Conservation (phyloP, 1,140 invertebrate species). For the Archivesica marissinica region DNA sequence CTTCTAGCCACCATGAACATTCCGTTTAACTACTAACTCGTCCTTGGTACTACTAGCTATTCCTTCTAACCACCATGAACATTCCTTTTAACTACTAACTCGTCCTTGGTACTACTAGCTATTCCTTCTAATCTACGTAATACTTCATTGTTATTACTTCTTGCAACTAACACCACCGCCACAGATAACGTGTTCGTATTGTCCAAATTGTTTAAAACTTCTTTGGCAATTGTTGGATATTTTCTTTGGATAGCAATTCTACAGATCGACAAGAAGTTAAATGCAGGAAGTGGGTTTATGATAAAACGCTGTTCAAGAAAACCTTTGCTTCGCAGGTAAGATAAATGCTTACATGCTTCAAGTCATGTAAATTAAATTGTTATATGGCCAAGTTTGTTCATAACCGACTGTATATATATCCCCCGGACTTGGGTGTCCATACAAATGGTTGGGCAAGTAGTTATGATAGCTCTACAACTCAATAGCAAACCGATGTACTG, state of each 20-base stretch:
- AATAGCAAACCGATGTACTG: neutral
- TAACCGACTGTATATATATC: neutral
- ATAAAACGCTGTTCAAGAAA: constrained; percentile 58
- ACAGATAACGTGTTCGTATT: neutral
- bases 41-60: too few relatives aligned
- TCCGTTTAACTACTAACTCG: too few relatives aligned
- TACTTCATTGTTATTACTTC: too few relatives aligned
- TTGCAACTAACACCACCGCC: too few relatives aligned
- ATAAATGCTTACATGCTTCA: neutral
- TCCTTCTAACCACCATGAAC: too few relatives aligned
- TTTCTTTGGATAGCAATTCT: neutral
- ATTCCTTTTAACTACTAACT: too few relatives aligned
- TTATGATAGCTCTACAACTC: neutral
- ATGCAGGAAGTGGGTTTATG: constrained; percentile 70
- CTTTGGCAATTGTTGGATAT: neutral
- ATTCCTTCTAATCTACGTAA: too few relatives aligned
- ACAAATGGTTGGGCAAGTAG: neutral
- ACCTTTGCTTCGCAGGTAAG: constrained; percentile 67
- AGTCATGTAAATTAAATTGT: neutral
- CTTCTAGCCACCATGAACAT: too few relatives aligned
- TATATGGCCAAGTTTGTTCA: neutral
- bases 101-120: too few relatives aligned
- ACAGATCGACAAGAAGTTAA: neutral
- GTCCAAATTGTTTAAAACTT: neutral
- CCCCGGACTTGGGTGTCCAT: neutral